These are phyloP conservation scores for Ptilodon capucinus DNA, from an alignment of 2,888 invertebrate species.

Conservation along the genomic window DNA sequence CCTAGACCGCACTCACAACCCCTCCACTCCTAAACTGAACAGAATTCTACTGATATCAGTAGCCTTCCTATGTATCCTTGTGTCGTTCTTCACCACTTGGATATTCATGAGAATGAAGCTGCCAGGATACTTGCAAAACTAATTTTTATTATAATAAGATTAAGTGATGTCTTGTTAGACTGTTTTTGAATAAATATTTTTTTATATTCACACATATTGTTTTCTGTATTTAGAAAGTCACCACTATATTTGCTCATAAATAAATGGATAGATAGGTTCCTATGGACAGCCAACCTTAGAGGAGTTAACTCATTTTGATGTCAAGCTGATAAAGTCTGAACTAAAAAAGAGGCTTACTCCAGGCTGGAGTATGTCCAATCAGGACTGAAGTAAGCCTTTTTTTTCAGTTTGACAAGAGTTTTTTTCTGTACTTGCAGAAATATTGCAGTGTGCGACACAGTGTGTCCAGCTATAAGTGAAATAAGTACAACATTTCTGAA, in stretches of 20 bases:
- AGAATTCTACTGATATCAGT: conserved; percentile 94
- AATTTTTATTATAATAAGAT: conserved; percentile 41
- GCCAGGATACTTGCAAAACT: conserved; percentile 90
- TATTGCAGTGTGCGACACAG: too few species aligned
- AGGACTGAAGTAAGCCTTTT: too few species aligned
- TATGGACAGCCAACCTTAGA: too few species aligned
- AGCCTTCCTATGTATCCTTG: conserved; percentile 94
- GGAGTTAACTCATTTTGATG: too few species aligned
- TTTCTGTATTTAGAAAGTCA: conserved; percentile 6
- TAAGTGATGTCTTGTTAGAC: conserved; percentile 32
- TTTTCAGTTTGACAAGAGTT: too few species aligned
- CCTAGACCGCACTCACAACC: conserved; percentile 96
- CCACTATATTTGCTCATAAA: too few species aligned
- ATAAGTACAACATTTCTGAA: conserved; percentile 10
- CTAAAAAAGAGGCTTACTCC: too few species aligned
- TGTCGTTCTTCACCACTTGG: conserved; percentile 98
- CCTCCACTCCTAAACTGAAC: conserved; percentile 94
- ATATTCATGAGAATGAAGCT: conserved; percentile 99
- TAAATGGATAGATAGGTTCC: too few species aligned
- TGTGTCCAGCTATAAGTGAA: too few species aligned
- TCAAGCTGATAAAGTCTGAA: too few species aligned
- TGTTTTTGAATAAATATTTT: conserved; percentile 64
- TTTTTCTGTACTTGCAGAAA: too few species aligned
- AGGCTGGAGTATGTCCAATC: too few species aligned
- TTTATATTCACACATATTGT: conserved; percentile 25